Percentiles rank a stretch among this genome's conserved stretches.
phyloP scores from a whole-genome alignment of 2,888 invertebrate species.

The Calameuta filiformis region DNA sequence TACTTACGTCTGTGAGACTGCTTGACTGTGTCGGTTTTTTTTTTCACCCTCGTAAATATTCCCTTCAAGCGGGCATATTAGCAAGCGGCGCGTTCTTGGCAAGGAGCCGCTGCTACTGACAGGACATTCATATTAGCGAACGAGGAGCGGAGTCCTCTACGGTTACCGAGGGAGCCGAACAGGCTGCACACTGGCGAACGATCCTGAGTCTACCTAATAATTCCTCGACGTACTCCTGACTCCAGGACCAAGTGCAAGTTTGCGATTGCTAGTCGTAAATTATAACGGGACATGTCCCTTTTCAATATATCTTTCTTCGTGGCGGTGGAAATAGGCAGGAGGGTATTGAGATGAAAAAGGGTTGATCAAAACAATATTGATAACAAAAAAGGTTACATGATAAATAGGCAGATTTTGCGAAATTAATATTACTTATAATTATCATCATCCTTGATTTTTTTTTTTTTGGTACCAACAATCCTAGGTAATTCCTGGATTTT shows the following conservation, averaged over 20 bases:
- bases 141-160: constrained; percentile 28
- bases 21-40: constrained; percentile 3
- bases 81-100: constrained; percentile 59
- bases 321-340: background rate
- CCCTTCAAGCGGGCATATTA: constrained; percentile 57
- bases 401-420: background rate
- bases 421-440: background rate
- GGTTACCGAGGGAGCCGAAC: background rate
- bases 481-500: background rate
- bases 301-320: background rate
- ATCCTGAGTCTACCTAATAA: background rate
- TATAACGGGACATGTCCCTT: constrained; percentile 13
- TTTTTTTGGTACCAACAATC: background rate
- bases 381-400: background rate
- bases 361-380: background rate
- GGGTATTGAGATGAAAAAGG: background rate
- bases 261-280: constrained; percentile 53
- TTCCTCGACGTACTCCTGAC: background rate
- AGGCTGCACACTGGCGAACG: background rate
- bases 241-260: constrained; percentile 38
- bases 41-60: constrained; percentile 59
- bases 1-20: background rate
- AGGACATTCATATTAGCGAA: constrained; percentile 61
- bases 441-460: background rate
- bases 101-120: constrained; percentile 64